Percentiles rank a stretch among this genome's conserved stretches.
Evolutionary conservation across 2,888 invertebrate species (phyloP).

Genomic region (Leptothorax acervorum): DNA sequence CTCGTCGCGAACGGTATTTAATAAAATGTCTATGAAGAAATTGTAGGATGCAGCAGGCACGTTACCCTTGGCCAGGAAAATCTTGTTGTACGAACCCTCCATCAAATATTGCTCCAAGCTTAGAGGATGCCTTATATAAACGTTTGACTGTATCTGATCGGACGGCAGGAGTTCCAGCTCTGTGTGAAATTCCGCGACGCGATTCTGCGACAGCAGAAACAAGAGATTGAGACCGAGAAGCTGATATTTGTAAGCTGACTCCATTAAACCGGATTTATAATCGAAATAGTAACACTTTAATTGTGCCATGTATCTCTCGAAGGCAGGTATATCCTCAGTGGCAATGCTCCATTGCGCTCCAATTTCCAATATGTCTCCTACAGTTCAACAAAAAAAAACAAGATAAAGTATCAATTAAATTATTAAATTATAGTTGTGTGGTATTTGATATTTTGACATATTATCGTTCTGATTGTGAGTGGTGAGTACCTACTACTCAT

Average conservation of each 20-base stretch:
- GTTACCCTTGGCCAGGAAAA: constrained; percentile 92
- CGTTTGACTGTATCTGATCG: constrained; percentile 96
- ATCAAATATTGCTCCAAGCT: constrained; percentile 99
- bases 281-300: constrained; percentile 99
- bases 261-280: constrained; percentile 92
- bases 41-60: constrained; percentile 98
- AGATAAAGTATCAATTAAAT: constrained; percentile 16
- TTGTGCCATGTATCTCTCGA: constrained; percentile 99
- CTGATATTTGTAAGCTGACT: constrained; percentile 97
- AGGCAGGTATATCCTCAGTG: constrained; percentile 96
- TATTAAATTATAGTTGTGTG: no score
- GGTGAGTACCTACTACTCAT: no score
- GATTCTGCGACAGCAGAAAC: constrained; percentile 97
- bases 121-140: constrained; percentile 97
- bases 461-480: no score
- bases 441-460: background rate
- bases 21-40: constrained; percentile 97
- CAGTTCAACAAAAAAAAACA: background rate
- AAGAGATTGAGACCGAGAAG: constrained; percentile 97
- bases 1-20: constrained; percentile 98
- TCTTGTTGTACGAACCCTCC: constrained; percentile 99
- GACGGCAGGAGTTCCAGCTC: constrained; percentile 97
- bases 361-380: constrained; percentile 96
- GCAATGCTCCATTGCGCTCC: constrained; percentile 98
- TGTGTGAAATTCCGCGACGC: constrained; percentile 99